Evolutionary conservation across 1,140 invertebrate genomes (phyloP).

Genomic region (Drosophila albomicans): DNA sequence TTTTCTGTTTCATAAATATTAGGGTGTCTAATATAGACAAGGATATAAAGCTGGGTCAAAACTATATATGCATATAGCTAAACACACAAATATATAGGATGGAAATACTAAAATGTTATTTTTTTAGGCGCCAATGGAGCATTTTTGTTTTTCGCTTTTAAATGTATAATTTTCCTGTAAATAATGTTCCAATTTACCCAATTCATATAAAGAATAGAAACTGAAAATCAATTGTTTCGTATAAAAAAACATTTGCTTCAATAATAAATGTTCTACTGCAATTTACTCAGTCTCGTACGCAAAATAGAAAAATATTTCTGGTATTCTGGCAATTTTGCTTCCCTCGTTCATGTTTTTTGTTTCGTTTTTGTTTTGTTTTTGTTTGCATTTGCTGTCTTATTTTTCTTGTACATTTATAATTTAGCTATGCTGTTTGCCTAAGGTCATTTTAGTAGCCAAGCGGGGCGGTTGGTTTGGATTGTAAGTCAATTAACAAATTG

Average conservation of each 20-base stretch:
- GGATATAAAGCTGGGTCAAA: constrained; percentile 74
- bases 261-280: constrained; percentile 54
- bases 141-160: constrained; percentile 53
- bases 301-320: constrained; percentile 73
- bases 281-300: constrained; percentile 70
- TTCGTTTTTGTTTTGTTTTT: constrained; percentile 19
- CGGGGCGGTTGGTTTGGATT: constrained; percentile 44
- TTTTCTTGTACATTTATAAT: constrained; percentile 30
- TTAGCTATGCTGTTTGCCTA: constrained; percentile 34
- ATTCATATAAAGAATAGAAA: constrained; percentile 33
- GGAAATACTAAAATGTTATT: constrained; percentile 47
- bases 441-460: constrained; percentile 48
- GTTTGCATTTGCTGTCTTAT: constrained; percentile 8
- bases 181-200: constrained; percentile 56
- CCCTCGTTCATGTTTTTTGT: constrained; percentile 52
- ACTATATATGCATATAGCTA: constrained; percentile 52
- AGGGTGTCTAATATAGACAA: constrained; percentile 80
- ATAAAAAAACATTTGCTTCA: constrained; percentile 31
- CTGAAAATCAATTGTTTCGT: constrained; percentile 32
- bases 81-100: constrained; percentile 53
- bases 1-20: constrained; percentile 59
- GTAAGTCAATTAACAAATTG: constrained; percentile 51
- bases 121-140: constrained; percentile 59
- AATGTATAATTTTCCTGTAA: constrained; percentile 70
- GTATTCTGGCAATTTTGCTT: constrained; percentile 67